Evolutionary conservation across 2,113 vertebrate species (phyloP).

Genomic region (Orientallactaga bullata): DNA sequence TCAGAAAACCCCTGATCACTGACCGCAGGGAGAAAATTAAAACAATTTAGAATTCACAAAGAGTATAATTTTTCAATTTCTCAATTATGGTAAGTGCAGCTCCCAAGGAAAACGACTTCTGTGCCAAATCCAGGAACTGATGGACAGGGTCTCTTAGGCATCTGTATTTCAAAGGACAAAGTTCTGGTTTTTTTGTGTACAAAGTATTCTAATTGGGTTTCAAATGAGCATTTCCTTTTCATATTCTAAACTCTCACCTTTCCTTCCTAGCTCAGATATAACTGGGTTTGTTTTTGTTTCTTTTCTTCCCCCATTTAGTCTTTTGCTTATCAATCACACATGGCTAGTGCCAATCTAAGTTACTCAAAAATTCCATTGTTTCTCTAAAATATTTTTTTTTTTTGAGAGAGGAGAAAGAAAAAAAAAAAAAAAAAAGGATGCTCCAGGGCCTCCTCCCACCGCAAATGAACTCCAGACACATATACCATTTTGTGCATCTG

Average conservation of each 20-base stretch:
- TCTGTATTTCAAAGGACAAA: background rate
- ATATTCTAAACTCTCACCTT: slow-evolving; percentile 41
- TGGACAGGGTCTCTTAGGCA: background rate
- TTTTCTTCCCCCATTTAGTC: background rate
- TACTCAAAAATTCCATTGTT: slow-evolving; percentile 22
- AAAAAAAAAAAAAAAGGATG: too few species aligned
- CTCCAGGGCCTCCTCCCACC: too few species aligned
- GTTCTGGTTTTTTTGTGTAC: background rate
- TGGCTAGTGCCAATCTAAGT: slow-evolving; percentile 9
- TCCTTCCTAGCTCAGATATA: slow-evolving; percentile 26
- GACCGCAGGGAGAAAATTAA: slow-evolving; percentile 46
- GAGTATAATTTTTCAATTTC: slow-evolving; percentile 56
- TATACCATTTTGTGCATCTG: too few species aligned
- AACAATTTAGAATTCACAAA: slow-evolving; percentile 53
- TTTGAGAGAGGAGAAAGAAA: too few species aligned
- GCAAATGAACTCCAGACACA: too few species aligned
- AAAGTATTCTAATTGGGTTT: background rate
- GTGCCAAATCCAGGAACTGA: background rate
- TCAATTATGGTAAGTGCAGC: slow-evolving; percentile 23
- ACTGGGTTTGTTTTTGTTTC: background rate
- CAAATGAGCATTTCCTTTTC: slow-evolving; percentile 32
- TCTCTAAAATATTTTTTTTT: too few species aligned
- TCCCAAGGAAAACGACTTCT: slow-evolving; percentile 26
- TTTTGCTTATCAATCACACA: slow-evolving; percentile 31
- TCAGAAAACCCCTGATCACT: slow-evolving; percentile 57